Evolutionary conservation across 2,888 invertebrate species (phyloP).

Genomic region (Drosophila mettleri): DNA sequence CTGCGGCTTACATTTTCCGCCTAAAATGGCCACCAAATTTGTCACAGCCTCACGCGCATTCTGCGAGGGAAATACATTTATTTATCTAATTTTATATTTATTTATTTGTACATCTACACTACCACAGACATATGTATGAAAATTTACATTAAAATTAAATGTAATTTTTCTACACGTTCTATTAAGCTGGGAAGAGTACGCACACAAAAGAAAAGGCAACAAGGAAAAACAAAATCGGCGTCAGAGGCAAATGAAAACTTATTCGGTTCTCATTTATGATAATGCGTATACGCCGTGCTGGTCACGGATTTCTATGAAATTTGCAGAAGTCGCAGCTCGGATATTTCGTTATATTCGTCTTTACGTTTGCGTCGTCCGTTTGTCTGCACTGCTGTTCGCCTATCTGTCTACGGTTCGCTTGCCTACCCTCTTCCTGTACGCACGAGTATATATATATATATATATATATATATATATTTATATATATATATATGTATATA

Average conservation of each 20-base stretch:
- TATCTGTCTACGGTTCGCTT: conserved; percentile 64
- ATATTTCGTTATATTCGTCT: conserved; percentile 37
- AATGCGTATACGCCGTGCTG: conserved; percentile 66
- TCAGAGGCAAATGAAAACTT: conserved; percentile 52
- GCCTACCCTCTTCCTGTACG: conserved; percentile 15
- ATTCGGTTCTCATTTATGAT: conserved; percentile 61
- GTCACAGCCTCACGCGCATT: conserved; percentile 50
- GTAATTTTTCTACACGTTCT: not conserved
- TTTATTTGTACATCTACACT: conserved; percentile 7
- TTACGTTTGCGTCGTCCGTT: conserved; percentile 50
- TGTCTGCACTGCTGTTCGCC: conserved; percentile 56
- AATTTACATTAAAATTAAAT: conserved; percentile 12
- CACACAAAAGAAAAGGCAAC: not conserved
- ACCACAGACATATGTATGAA: not conserved
- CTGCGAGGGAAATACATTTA: conserved; percentile 24
- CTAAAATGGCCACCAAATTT: conserved; percentile 30
- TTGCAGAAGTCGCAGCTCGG: conserved; percentile 32
- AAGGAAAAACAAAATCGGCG: conserved; percentile 4
- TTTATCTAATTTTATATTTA: not conserved
- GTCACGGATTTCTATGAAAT: conserved; percentile 45
- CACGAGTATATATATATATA: conserved; percentile 5
- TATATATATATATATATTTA: not conserved
- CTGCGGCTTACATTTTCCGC: conserved; percentile 50
- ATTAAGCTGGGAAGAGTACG: conserved; percentile 6
- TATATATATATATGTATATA: not conserved